Evolutionary conservation across 2,888 invertebrate species (phyloP).

Genomic region (Gibbula magus): DNA sequence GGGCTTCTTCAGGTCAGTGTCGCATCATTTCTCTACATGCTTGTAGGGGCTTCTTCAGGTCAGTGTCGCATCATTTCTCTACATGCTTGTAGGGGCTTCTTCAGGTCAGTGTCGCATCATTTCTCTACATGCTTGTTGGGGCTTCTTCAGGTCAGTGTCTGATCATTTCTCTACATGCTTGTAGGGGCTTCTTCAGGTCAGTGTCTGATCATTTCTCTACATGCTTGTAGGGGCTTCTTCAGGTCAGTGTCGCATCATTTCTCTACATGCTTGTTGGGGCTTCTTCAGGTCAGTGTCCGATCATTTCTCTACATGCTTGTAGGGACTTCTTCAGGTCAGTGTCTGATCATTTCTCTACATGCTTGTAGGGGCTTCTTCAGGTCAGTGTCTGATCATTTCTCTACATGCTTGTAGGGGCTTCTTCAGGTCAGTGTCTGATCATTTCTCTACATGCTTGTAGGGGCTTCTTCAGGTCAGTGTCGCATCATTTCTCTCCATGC

Average conservation of each 20-base stretch:
- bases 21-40: neutral
- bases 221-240: conserved; percentile 88
- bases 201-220: neutral
- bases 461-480: conserved; percentile 90
- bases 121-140: conserved; percentile 77
- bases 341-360: neutral
- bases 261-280: conserved; percentile 79
- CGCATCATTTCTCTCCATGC: neutral
- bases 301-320: neutral
- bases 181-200: conserved; percentile 91
- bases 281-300: conserved; percentile 88
- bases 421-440: conserved; percentile 85
- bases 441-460: conserved; percentile 75
- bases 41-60: conserved; percentile 91
- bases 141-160: conserved; percentile 89
- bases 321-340: conserved; percentile 91
- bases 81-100: conserved; percentile 86
- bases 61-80: conserved; percentile 43
- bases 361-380: conserved; percentile 90
- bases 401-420: conserved; percentile 83
- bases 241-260: conserved; percentile 78
- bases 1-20: conserved; percentile 90
- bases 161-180: neutral
- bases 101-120: conserved; percentile 82
- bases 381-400: conserved; percentile 74